Conservation (phyloP, 2,888 invertebrate species). For the Zygogramma bicolorata region DNA sequence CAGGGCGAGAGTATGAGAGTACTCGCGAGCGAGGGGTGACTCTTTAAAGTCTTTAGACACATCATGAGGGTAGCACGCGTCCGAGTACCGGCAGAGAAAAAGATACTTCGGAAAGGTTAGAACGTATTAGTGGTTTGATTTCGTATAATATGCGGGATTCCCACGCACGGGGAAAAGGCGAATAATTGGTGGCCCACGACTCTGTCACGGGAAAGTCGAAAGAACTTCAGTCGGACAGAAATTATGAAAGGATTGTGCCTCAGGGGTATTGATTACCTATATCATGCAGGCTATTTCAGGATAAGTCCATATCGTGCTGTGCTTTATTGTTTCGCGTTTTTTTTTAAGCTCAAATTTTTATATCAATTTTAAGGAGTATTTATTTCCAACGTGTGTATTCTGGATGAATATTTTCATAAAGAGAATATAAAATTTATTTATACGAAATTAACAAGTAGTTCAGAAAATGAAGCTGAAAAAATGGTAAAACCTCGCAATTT, state of each 20-base stretch:
- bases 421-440: too few species aligned
- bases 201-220: slow-evolving; percentile 15
- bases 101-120: slow-evolving; percentile 43
- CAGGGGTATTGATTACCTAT: not conserved
- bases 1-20: slow-evolving; percentile 21
- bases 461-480: too few species aligned
- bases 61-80: slow-evolving; percentile 59
- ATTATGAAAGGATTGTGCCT: too few species aligned
- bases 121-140: slow-evolving; percentile 43
- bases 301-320: too few species aligned
- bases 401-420: too few species aligned
- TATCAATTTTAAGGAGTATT: too few species aligned
- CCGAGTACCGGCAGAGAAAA: slow-evolving; percentile 45
- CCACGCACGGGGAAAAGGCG: slow-evolving; percentile 49
- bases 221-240: too few species aligned
- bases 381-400: too few species aligned
- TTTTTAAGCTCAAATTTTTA: too few species aligned
- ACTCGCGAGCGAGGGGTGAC: slow-evolving; percentile 32
- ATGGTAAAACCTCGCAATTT: too few species aligned
- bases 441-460: too few species aligned
- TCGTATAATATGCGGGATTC: slow-evolving; percentile 56
- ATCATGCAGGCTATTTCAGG: not conserved
- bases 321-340: too few species aligned
- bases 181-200: slow-evolving; percentile 21
- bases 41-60: slow-evolving; percentile 29